A percentile compares a stretch with the other conserved stretches of the same genome.
phyloP scores from a whole-genome alignment of 2,113 vertebrate species.

The Nothobranchius furzeri region DNA sequence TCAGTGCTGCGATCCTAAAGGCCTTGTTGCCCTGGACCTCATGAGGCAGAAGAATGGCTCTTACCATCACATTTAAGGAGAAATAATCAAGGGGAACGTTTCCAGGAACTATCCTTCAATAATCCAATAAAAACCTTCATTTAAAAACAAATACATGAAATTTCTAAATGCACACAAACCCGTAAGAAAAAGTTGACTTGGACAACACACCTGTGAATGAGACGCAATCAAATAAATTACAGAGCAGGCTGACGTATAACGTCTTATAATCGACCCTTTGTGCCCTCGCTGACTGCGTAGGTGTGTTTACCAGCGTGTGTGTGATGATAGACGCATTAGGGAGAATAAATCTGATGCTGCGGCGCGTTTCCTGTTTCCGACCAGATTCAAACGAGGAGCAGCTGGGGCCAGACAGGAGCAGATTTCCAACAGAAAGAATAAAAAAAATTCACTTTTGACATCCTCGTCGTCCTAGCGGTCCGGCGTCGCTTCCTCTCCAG shows the following conservation, averaged over 20 bases:
- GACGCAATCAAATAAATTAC: constrained; percentile 15
- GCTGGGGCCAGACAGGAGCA: background rate
- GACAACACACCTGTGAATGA: background rate
- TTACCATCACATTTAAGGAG: background rate
- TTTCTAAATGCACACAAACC: background rate
- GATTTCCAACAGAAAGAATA: too few relatives aligned
- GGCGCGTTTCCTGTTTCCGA: background rate
- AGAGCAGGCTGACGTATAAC: background rate
- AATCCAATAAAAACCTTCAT: background rate
- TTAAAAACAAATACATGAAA: background rate
- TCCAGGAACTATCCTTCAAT: background rate
- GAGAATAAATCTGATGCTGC: background rate
- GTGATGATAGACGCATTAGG: constrained; percentile 11
- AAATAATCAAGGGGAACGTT: background rate
- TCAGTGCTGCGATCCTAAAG: too few relatives aligned
- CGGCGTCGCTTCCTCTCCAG: background rate
- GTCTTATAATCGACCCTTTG: background rate
- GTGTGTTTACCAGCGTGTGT: constrained; percentile 3
- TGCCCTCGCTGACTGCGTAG: constrained; percentile 2
- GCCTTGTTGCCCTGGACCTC: background rate
- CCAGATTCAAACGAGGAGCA: background rate
- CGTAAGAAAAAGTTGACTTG: background rate
- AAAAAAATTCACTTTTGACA: too few relatives aligned
- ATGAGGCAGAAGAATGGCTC: background rate
- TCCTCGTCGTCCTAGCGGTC: too few relatives aligned